Evolutionary conservation across 2,888 invertebrate genomes (phyloP), one percentile per base, ranked within the genome.

Genomic region (Eledona agricola): DNA sequence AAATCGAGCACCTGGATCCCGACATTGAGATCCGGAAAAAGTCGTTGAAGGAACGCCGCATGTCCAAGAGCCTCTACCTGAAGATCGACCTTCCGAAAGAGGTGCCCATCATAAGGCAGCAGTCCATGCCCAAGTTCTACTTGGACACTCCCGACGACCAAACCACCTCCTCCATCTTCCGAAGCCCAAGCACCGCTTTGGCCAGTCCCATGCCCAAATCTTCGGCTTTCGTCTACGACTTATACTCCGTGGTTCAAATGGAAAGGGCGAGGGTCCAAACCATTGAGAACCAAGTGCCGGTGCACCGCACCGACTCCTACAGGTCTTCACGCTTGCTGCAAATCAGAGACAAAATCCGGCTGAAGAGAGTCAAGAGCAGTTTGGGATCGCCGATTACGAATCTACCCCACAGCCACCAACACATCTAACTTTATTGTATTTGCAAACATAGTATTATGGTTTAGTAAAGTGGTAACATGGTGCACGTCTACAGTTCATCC

Each of bases 121-220:
- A 66, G 37, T 76, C 76, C 4, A 72, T 77, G 66, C 77, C 77
- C 1, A 76, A 75, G 62, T 77, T 77, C 51, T 77, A 72, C 53
- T 43, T 76, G 23, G 77, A 75, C 23, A 75, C 75, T 2, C 76
- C 77, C 0, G 74, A 75, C 35, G 63, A 75, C 54, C 56, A 59
- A 4, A 70, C 71, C 32, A 68, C 72, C 0, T 53, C 68, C 4
- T 55, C 73, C 2, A 52, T 69, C n/a, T 49, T 49, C 12, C 29
- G 49, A 35, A 56, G 63, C 15, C 64, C 71, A 0, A 66, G 70
- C 38, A 55, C 65, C 2, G 64, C 70, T 11, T 57, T 77, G 10
- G 66, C 68, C 25, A 76, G 74, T 54, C 76, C 77, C 0, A 67
- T 72, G 32, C 64, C 66, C 10, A 55, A 55, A 2, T 56, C 51